These are phyloP conservation scores for Orius laevigatus DNA, from an alignment of 1,140 invertebrate genomes.

Conservation along the genomic window DNA sequence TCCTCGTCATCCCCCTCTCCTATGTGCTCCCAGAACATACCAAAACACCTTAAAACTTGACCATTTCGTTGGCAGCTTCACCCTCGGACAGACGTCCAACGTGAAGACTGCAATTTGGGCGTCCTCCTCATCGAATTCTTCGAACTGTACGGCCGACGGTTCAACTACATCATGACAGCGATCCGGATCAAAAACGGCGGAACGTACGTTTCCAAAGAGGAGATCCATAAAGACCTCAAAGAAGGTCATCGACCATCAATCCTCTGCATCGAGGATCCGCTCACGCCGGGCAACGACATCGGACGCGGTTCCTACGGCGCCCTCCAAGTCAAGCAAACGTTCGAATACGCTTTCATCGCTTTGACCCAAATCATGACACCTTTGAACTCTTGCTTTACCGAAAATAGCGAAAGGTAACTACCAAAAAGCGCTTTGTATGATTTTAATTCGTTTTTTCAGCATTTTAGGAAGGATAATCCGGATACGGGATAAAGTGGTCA, in stretches of 20 bases:
- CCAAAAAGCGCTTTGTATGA: not conserved
- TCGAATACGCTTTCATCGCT: constrained; percentile 84
- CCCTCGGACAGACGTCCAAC: constrained; percentile 45
- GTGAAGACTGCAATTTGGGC: constrained; percentile 62
- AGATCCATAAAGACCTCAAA: constrained; percentile 79
- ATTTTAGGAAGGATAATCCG: constrained; percentile 80
- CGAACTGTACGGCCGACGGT: constrained; percentile 89
- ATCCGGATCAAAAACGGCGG: constrained; percentile 90
- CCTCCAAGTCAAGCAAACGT: constrained; percentile 72
- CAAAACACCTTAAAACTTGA: too few relatives aligned
- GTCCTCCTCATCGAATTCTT: constrained; percentile 94
- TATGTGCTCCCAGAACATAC: too few relatives aligned
- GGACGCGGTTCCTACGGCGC: constrained; percentile 90
- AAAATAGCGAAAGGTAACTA: not conserved
- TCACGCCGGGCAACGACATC: constrained; percentile 87
- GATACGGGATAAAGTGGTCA: constrained; percentile 84
- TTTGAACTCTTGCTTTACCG: constrained; percentile 27
- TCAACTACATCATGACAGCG: constrained; percentile 90
- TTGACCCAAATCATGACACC: constrained; percentile 66
- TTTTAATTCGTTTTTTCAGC: constrained; percentile 27
- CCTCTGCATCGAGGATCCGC: constrained; percentile 94
- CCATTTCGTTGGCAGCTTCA: constrained; percentile 40
- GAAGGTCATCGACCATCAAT: constrained; percentile 84
- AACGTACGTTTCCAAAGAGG: constrained; percentile 86
- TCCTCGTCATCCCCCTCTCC: too few relatives aligned